phyloP scores from a whole-genome alignment of 2,888 invertebrate species.

The Teleogryllus oceanicus region DNA sequence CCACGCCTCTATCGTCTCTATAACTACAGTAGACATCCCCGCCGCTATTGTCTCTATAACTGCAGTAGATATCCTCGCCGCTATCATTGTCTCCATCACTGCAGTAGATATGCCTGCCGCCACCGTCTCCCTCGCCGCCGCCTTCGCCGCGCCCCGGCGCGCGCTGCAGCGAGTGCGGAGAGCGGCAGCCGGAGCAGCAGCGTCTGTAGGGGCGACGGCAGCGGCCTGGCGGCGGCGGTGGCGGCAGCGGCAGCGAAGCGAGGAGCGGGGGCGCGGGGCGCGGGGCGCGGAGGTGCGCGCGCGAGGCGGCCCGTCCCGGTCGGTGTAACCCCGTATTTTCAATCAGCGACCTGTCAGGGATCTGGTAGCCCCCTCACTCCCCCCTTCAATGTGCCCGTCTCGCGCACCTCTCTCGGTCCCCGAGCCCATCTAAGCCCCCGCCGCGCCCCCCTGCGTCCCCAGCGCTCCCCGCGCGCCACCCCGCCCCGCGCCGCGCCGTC shows the following conservation, averaged over 20 bases:
- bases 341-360: conserved; percentile 36
- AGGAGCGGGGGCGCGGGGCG: not conserved
- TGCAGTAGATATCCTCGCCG: too few relatives aligned
- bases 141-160: too few relatives aligned
- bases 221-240: not conserved
- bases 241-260: not conserved
- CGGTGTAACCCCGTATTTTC: conserved; percentile 31
- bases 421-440: conserved; percentile 23
- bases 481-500: not conserved
- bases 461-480: not conserved
- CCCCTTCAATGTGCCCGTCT: conserved; percentile 3
- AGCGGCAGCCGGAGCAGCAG: too few relatives aligned
- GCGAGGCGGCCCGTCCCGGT: not conserved
- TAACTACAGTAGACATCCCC: too few relatives aligned
- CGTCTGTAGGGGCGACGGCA: not conserved
- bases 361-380: conserved; percentile 27
- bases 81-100: too few relatives aligned
- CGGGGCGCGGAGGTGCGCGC: not conserved
- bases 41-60: too few relatives aligned
- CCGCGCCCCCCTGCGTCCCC: conserved; percentile 23
- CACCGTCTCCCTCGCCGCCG: too few relatives aligned
- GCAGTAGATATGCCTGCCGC: too few relatives aligned
- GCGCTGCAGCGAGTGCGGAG: too few relatives aligned
- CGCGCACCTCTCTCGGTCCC: conserved; percentile 25
- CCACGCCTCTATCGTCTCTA: too few relatives aligned